Evolutionary conservation across 2,888 invertebrate genomes (phyloP), one percentile per base, ranked within the genome.

Genomic region (Eilema depressum): DNA sequence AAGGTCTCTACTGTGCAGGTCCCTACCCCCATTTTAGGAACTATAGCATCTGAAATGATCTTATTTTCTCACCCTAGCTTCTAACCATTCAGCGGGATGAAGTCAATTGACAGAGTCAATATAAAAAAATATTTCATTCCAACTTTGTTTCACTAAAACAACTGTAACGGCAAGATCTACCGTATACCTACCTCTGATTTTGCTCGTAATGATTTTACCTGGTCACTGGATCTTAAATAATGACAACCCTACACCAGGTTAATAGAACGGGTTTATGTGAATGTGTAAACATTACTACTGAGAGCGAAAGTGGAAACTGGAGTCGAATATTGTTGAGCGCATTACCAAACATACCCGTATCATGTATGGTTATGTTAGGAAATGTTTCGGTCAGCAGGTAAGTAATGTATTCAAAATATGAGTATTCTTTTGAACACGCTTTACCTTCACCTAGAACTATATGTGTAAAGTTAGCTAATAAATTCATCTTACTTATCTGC

Each of bases 231-330:
- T 20, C 5, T 47, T 17, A 47, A 20, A 20, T 47, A 47, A 47
- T 47, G 20, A 0, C 47, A n/a, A n/a, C 53, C 53, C n/a, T 53
- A 53, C 53, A n/a, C 53, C 53, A 53, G n/a, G 53, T n/a, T 53
- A n/a, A 53, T 53, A 59, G 59, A 59, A 59, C 59, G 17, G 59
- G 59, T 59, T 59, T 28, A 8, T 17, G 14, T 59, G 59, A 59
- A 26, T 17, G 59, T 26, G 25, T 28, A 59, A 59, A 59, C 59
- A 59, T 59, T 59, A 26, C 7, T 59, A 12, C 26, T 59, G 25
- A 59, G 53, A 59, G 26, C 59, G 59, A 59, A 59, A 59, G 59
- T 59, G 59, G 59, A 59, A 26, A 59, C 17, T 59, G 26, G 4
- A 7, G 59, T 26, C 59, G 28, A 17, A 26, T 59, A 26, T 26